These are phyloP conservation scores for Rhineura floridana DNA, from an alignment of 2,113 vertebrate genomes.

Conservation along the genomic window DNA sequence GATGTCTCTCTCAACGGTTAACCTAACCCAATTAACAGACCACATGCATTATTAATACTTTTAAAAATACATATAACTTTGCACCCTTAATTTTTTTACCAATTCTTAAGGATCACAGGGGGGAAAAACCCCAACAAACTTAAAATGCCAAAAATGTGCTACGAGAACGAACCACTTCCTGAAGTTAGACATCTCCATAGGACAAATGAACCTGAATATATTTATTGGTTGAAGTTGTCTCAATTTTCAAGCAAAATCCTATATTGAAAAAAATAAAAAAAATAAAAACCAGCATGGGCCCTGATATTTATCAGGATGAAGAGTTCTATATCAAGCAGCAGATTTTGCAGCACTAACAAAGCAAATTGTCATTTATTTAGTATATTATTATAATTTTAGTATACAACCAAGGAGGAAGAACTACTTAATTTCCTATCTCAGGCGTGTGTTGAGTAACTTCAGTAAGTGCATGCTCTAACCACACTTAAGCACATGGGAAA, in stretches of 20 bases:
- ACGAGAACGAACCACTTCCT: not conserved
- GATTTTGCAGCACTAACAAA: not conserved
- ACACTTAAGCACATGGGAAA: not conserved
- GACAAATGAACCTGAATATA: not conserved
- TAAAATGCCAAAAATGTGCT: not conserved
- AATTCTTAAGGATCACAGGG: not conserved
- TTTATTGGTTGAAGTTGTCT: not conserved
- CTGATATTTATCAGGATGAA: not conserved
- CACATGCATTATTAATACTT: constrained; percentile 3
- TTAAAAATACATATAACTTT: not conserved
- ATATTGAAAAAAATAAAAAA: not conserved
- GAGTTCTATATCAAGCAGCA: not conserved
- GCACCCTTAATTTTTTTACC: not conserved
- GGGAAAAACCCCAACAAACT: accelerated
- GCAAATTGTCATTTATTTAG: not conserved
- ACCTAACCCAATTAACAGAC: constrained; percentile 12
- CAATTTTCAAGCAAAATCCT: not conserved
- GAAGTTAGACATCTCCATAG: not conserved
- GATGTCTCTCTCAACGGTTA: constrained; percentile 27
- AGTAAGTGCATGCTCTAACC: not conserved
- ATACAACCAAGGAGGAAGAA: not conserved
- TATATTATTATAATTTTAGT: not conserved
- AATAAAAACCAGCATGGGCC: not conserved
- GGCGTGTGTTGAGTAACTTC: not conserved
- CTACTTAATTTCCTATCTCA: not conserved